Base-by-base conservation (phyloP, 1,140 invertebrate species). In the Lethocerus indicus region DNA sequence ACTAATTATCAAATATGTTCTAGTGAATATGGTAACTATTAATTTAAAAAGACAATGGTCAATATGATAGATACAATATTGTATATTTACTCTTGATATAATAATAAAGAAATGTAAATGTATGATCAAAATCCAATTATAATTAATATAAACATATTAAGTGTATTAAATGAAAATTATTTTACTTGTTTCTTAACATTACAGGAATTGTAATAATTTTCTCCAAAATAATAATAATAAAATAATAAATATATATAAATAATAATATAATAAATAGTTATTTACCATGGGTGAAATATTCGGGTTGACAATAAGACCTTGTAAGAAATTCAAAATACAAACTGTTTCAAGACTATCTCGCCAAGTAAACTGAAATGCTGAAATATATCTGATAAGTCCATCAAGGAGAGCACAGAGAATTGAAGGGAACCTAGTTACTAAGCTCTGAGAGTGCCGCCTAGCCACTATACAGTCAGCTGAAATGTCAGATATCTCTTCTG, bases 291-390 rank as follows among this genome's bases (percentile, higher is more conserved):
- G 24, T 3, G 46, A 23, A 5, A 35, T 23, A 18, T 36, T 24
- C 13, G 14, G 20, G 12, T 21, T 25, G 3, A 43, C 40, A 12
- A 40, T 14, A 7, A 50, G 12, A 12, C 5, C 32, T 25, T 50
- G 49, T 5, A 43, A 9, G n/a, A 50, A 18, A 14, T 12, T 16
- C 39, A 50, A 20, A 4, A 50, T 43, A 18, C 23, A 26, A 2
- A 50, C 36, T 5, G 49, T 43, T 24, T 50, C 49, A 2, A 50
- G 40, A 43, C 49, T 50, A 24, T 50, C 49, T 32, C 37, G 20
- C 49, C 49, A 50, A 13, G 49, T 41, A 24, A 50, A 41, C 18
- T 50, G 23, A 16, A 50, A 50, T 29, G 18, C 20, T 20, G 25
- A 29, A n/a, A 50, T 41, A 44, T 6, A 43, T 28, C 16, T 9